Base-by-base conservation (phyloP, 2,113 vertebrate genomes). In the Labeo rohita region DNA sequence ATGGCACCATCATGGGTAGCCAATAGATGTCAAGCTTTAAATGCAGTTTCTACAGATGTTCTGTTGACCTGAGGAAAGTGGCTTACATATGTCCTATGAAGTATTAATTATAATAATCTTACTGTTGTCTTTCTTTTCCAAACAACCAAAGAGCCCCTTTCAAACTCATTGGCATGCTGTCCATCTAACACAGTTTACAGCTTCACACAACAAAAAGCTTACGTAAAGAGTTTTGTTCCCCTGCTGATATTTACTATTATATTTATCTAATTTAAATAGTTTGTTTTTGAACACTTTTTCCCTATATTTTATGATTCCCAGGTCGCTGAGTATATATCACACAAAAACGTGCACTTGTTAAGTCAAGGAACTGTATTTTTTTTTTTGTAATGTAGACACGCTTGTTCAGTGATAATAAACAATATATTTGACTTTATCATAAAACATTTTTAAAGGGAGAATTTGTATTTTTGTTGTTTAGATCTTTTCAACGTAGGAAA, bases 31-130 rank as follows among this genome's bases (percentile, higher is more conserved):
- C 97, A 96, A 96, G 95, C 96, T 96, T 95, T 94, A 96, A 96
- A 97, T 96, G 96, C 96, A 97, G 96, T 97, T 97, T 96, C 96
- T 96, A 94, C 96, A 95, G 96, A 95, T 95, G 95, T 94, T 95
- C 94, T 90, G 91, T 92, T 98, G 97, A 98, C 97, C 97, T 97
- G 97, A 96, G 96, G 93, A 92, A 93, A 91, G 6, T 86, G 92
- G 93, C 93, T 94, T 91, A 89, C 89, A 94, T 83, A 91, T 93
- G 95, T 95, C 95, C 92, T 92, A 90, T 92, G 93, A 95, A 96
- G 96, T 94, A 95, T 95, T 95, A 96, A 96, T 94, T 91, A 93
- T 75, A 91, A 91, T 78, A 10, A 86, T 73, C 90, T 91, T 90
- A 34, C 23, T 50, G 73, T 91, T 85, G 86, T 92, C 87, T 85